Evolutionary conservation across 2,113 vertebrate species (phyloP).

Genomic region (Oncorhynchus tshawytscha): DNA sequence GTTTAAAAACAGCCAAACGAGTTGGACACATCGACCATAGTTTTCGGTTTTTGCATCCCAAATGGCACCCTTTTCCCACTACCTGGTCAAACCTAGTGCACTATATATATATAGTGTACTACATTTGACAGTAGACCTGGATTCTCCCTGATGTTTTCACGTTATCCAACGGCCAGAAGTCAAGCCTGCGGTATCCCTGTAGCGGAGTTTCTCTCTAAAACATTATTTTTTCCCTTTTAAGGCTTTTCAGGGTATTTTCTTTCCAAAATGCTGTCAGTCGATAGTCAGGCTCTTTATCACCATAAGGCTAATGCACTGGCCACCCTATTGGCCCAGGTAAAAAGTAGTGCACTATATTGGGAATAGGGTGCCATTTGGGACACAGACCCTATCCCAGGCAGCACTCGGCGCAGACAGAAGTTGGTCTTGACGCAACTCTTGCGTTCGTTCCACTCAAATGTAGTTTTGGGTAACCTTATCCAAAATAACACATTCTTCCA

Average conservation of each 20-base stretch:
- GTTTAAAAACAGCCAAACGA: slow-evolving; percentile 47
- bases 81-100: too few species aligned
- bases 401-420: slow-evolving; percentile 13
- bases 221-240: background rate
- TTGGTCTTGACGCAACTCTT: slow-evolving; percentile 30
- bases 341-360: slow-evolving; percentile 23
- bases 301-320: background rate
- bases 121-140: slow-evolving; percentile 24
- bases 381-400: background rate
- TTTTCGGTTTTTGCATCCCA: too few species aligned
- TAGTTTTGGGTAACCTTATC: slow-evolving; percentile 51
- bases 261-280: slow-evolving; percentile 53
- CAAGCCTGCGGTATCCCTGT: slow-evolving; percentile 29
- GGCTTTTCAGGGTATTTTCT: slow-evolving; percentile 1
- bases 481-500: slow-evolving; percentile 67
- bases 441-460: slow-evolving; percentile 15
- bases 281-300: slow-evolving; percentile 42
- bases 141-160: slow-evolving; percentile 55
- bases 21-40: slow-evolving; percentile 42
- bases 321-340: too few species aligned
- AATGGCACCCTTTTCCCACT: too few species aligned
- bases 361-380: too few species aligned
- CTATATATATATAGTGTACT: background rate
- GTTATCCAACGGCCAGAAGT: slow-evolving; percentile 39
- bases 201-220: background rate